Evolutionary conservation across 2,113 vertebrate species (phyloP), one percentile per base, ranked within the genome.

Genomic region (Corythornis cristatus): DNA sequence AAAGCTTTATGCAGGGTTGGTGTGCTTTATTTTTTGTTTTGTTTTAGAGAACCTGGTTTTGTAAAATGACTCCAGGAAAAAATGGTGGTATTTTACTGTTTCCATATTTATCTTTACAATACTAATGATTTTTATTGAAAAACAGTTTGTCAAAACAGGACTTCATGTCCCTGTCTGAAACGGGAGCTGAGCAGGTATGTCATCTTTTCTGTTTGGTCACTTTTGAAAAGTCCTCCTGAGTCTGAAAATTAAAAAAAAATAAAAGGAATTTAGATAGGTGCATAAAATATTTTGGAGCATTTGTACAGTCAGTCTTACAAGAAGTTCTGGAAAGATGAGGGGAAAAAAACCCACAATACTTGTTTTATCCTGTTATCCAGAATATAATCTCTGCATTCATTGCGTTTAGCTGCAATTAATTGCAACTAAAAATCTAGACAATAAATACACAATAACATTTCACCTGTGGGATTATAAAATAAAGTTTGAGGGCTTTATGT

Each of bases 391-490:
- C 29, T 90, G 11, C 37, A 37, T 37, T 37, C 37, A 37, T 37
- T 37, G 11, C 37, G 10, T 37, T 37, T 37, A 37, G 37, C 37
- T 37, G 37, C 37, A 37, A 11, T 65, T 89, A 87, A 86, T 35
- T 92, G 48, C 65, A 89, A 54, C 33, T 78, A 28, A 72, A 86
- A 92, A 76, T 61, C 46, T 48, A 54, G 79, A 35, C 21, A 56
- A 73, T 83, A 93, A 91, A 75, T 60, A 90, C 12, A 33, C 45
- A 90, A 9, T 68, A 94, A 76, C 45, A 56, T 54, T 86, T 88
- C 23, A 76, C 31, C 86, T 93, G 42, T 79, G 58, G 89, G 76
- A 46, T 26, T 93, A 35, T 66, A 66, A 95, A 96, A 89, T 31
- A 42, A 1, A 40, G 81, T 81, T 94, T 2, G 81, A 92, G 90